These are phyloP conservation scores for Myotis myotis DNA, from an alignment of 2,797 vertebrate genomes.

Conservation along the genomic window DNA sequence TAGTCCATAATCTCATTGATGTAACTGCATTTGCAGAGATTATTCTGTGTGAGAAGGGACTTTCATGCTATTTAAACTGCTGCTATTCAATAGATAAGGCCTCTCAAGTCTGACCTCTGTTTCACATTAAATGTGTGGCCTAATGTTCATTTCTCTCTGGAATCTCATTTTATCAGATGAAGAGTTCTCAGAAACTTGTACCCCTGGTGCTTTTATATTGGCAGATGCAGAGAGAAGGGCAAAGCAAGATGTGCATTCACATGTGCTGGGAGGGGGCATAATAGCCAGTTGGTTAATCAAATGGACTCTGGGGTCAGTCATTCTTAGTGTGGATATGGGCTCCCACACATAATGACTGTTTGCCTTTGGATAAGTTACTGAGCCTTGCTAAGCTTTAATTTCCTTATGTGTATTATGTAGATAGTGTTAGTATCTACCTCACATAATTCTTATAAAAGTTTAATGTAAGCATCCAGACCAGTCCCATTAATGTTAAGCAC, in stretches of 20 bases:
- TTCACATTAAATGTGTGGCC: conserved; percentile 67
- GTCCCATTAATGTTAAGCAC: not conserved
- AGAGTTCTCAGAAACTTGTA: not conserved
- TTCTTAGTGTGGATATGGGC: not conserved
- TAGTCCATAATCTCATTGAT: conserved; percentile 80
- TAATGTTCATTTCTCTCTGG: conserved; percentile 65
- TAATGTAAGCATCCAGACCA: not conserved
- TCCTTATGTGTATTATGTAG: not conserved
- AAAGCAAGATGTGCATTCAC: not conserved
- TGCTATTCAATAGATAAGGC: conserved; percentile 65
- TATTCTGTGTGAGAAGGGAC: conserved; percentile 67
- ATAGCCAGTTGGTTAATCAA: not conserved
- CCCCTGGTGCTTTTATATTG: not conserved
- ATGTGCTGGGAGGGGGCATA: not conserved
- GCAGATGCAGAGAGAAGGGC: not conserved
- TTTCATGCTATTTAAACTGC: conserved; percentile 66
- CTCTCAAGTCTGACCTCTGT: conserved; percentile 69
- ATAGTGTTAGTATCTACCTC: not conserved
- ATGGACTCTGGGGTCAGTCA: not conserved
- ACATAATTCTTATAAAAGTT: not conserved
- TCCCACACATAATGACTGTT: not conserved
- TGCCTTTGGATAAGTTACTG: not conserved
- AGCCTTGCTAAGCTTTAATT: not conserved
- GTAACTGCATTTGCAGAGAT: conserved; percentile 75
- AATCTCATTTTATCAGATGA: conserved; percentile 51